Evolutionary conservation across 2,888 invertebrate species (phyloP), one percentile per base, ranked within the genome.

Genomic region (Taphrorychus bicolor): DNA sequence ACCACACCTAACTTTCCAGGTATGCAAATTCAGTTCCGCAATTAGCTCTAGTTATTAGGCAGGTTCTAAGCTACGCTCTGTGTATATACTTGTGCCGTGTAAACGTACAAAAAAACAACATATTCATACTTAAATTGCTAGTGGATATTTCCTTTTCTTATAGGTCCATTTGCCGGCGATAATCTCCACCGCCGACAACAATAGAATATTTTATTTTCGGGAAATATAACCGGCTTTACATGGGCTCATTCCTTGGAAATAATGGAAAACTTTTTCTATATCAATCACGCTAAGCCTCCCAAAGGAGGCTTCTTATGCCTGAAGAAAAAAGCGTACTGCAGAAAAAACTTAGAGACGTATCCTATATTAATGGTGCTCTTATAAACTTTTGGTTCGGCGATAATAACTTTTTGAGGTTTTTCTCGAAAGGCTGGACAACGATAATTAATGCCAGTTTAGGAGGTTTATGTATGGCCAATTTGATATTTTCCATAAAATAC

Each of bases 1-100:
- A 88, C 91, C 70, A 94, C 94, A 11, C 95, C 95, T 0, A 89
- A 91, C 79, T 96, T 95, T 79, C 96, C 96, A 0, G 74, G 75
- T 75, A 70, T 59, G 22, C 17, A 18, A 19, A 54, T 54, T 54
- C 11, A 7, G 32, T 11, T 32, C 7, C 3, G n/a, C n/a, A n/a
- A n/a, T n/a, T n/a, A n/a, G n/a, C n/a, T n/a, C n/a, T n/a, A n/a
- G n/a, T n/a, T n/a, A n/a, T n/a, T n/a, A n/a, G n/a, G n/a, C n/a
- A n/a, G n/a, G n/a, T n/a, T n/a, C n/a, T n/a, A n/a, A n/a, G n/a
- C n/a, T n/a, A n/a, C 32, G 32, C 3, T 32, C 32, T 32, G 3
- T 32, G n/a, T n/a, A n/a, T n/a, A n/a, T n/a, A n/a, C n/a, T n/a
- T n/a, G n/a, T n/a, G n/a, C n/a, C n/a, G n/a, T n/a, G n/a, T n/a